Percentiles rank a stretch among this genome's conserved stretches.
Evolutionary conservation across 2,888 invertebrate species (phyloP).

Genomic region (Ethmia dodecea): DNA sequence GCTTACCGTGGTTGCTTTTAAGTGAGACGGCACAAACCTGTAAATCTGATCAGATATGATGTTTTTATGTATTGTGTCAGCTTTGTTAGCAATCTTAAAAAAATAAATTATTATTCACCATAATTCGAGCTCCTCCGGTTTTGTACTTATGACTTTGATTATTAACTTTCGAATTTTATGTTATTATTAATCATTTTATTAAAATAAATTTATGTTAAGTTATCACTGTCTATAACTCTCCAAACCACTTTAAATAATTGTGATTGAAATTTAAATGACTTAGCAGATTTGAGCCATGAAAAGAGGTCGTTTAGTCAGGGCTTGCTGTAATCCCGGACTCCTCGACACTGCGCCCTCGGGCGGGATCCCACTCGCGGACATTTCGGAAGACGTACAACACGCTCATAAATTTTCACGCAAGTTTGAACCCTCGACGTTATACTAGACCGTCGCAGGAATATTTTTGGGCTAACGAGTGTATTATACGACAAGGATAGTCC

Average conservation of each 20-base stretch:
- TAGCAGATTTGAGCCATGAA: constrained; percentile 4
- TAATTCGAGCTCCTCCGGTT: no score
- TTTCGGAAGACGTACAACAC: constrained; percentile 47
- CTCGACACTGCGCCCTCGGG: constrained; percentile 19
- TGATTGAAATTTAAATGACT: constrained; percentile 10
- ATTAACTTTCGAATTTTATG: no score
- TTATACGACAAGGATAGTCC: constrained; percentile 4
- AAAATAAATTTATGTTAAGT: no score
- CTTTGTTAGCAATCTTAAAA: no score
- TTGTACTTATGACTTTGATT: no score
- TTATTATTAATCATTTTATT: no score
- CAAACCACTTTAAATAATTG: not conserved
- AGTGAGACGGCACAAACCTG: no score
- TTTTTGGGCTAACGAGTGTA: constrained; percentile 22
- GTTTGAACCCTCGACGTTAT: constrained; percentile 38
- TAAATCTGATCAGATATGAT: no score
- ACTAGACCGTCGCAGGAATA: constrained; percentile 28
- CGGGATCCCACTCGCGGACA: constrained; percentile 32
- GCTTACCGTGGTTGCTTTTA: no score
- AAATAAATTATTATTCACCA: no score
- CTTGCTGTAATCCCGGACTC: constrained; percentile 27
- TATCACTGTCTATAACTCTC: no score
- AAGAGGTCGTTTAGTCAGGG: constrained; percentile 26
- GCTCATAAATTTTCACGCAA: constrained; percentile 56
- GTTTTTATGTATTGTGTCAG: no score